Evolutionary conservation across 2,888 invertebrate species (phyloP), one percentile per base, ranked within the genome.

Genomic region (Resseliella maxima): DNA sequence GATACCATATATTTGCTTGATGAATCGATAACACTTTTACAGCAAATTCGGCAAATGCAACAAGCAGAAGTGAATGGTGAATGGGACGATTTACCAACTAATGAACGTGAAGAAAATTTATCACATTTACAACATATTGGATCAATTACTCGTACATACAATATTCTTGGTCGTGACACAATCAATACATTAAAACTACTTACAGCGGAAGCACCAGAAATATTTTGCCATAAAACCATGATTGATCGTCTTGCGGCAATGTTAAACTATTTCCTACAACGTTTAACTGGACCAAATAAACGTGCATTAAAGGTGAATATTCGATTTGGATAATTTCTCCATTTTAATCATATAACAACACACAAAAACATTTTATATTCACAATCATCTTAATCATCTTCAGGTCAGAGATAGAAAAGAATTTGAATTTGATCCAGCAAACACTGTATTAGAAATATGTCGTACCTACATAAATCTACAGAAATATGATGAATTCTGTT

Each of bases 1-100:
- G 99, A 99, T 92, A 98, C 98, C 86, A 98, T 98, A 50, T 99
- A 96, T 90, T 92, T 99, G 21, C 91, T 99, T 88, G 98, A 98
- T 90, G 98, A 99, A 90, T 97, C 98, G 0, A 92, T 97, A 21
- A 93, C 95, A 3, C 96, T 97, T 90, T 96, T 98, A 95, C 95
- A 96, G 86, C 96, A 97, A 90, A 94, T 98, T 87, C 94, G 95
- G 86, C 96, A 96, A 88, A 92, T 97, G 92, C 95, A 97, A 90
- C 92, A 94, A 88, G 94, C 95, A 10, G 94, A 94, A 94, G 95
- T 89, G 85, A 90, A 88, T 24, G 95, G 95, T 10, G 94, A 95
- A 72, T 98, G 97, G 97, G 91, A 93, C 31, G 91, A 90, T 72
- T 90, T 97, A 86, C 92, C 96, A 0, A 90, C 92, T 0, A 93